These are phyloP conservation scores for Oryzias sinensis DNA, from an alignment of 2,797 vertebrate genomes.

Conservation along the genomic window DNA sequence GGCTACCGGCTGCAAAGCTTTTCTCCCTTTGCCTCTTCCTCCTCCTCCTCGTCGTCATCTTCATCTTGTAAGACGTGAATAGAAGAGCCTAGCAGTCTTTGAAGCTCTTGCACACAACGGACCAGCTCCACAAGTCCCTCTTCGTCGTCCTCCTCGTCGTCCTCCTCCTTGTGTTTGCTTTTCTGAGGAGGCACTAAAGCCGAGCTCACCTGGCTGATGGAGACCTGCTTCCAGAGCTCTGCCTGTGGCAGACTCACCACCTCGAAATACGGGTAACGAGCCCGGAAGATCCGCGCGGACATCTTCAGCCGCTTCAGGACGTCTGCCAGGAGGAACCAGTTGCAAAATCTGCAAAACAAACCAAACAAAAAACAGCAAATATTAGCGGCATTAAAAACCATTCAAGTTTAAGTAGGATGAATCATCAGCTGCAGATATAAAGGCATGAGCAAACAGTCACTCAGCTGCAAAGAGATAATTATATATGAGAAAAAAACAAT, in stretches of 20 bases:
- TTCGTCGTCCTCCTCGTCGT: slow-evolving; percentile 36
- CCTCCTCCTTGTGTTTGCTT: slow-evolving; percentile 53
- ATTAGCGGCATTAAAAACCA: not conserved
- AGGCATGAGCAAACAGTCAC: no score
- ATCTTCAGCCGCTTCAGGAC: slow-evolving; percentile 94
- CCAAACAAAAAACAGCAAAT: not conserved
- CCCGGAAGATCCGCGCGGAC: slow-evolving; percentile 92
- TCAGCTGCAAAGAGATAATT: no score
- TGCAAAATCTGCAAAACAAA: slow-evolving; percentile 83
- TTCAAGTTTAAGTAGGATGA: no score
- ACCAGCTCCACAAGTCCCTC: slow-evolving; percentile 89
- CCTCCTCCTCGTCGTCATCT: slow-evolving; percentile 56
- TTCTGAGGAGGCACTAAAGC: slow-evolving; percentile 65
- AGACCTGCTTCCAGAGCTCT: slow-evolving; percentile 89
- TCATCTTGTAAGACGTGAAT: slow-evolving; percentile 83
- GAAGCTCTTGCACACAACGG: slow-evolving; percentile 89
- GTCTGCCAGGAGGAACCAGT: slow-evolving; percentile 94
- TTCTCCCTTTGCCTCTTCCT: slow-evolving; percentile 33
- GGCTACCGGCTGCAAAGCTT: slow-evolving; percentile 71
- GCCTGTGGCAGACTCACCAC: slow-evolving; percentile 82
- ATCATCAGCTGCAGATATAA: no score
- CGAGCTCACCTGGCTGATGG: slow-evolving; percentile 88
- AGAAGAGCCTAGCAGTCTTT: slow-evolving; percentile 90
- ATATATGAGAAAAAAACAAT: no score
- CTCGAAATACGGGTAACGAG: slow-evolving; percentile 92